phyloP scores from a whole-genome alignment of 2,888 invertebrate genomes.

The Macrostomum cliftonense region DNA sequence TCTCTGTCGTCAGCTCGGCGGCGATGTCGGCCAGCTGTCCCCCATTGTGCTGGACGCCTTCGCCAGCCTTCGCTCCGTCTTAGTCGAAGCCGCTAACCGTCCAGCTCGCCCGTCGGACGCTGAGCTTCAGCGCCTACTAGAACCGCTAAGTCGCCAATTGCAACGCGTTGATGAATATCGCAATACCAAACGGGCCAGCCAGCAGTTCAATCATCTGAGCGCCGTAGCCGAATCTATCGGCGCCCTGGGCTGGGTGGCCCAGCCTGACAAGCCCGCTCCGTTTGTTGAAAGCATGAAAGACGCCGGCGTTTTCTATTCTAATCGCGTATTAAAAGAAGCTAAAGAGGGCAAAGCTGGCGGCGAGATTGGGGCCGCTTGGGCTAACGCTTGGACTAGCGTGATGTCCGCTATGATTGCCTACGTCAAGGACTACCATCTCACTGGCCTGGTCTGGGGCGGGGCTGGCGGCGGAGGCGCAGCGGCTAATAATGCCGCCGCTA shows the following conservation, averaged over 20 bases:
- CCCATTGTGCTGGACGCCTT: too few relatives aligned
- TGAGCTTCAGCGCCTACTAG: too few relatives aligned
- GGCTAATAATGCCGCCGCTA: not conserved
- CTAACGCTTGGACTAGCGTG: constrained; percentile 70
- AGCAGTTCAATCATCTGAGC: constrained; percentile 76
- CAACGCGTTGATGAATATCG: constrained; percentile 54
- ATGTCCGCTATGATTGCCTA: constrained; percentile 68
- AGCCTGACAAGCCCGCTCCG: constrained; percentile 51
- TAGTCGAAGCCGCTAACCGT: too few relatives aligned
- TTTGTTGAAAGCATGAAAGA: constrained; percentile 96
- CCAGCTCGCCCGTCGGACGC: too few relatives aligned
- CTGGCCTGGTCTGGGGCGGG: constrained; percentile 73
- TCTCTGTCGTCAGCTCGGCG: too few relatives aligned
- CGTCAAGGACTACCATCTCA: constrained; percentile 82
- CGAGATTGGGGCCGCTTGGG: constrained; percentile 79
- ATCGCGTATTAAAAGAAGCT: constrained; percentile 90
- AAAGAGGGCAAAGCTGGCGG: constrained; percentile 47
- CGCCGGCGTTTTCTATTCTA: constrained; percentile 89
- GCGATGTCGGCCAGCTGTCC: too few relatives aligned
- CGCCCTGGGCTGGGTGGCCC: constrained; percentile 81
- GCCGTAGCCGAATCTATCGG: constrained; percentile 87
- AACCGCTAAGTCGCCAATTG: not conserved
- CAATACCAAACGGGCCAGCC: constrained; percentile 67
- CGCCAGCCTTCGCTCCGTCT: too few relatives aligned
- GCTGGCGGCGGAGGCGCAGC: not conserved